Evolutionary conservation across 2,888 invertebrate genomes (phyloP).

Genomic region (Panopea generosa): DNA sequence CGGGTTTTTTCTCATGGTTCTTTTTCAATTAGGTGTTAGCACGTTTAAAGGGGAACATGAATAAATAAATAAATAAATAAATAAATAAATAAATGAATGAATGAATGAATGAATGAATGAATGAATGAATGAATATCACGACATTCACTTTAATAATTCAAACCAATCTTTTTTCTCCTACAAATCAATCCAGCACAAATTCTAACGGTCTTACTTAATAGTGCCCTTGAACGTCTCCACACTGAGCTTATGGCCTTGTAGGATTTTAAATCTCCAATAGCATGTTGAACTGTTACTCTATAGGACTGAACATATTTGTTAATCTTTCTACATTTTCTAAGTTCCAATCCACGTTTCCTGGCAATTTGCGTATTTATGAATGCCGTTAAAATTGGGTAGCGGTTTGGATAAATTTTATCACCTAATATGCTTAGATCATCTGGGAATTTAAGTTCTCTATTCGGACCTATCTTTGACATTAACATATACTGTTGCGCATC

Average conservation of each 20-base stretch:
- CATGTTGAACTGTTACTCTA: slow-evolving; percentile 26
- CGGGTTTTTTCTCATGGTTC: too few species aligned
- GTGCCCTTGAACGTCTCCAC: slow-evolving; percentile 6
- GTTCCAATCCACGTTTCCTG: not conserved
- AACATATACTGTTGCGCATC: slow-evolving; percentile 20
- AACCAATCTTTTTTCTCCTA: slow-evolving; percentile 4
- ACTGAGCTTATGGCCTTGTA: slow-evolving; percentile 8
- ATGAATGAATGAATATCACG: too few species aligned
- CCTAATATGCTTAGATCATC: not conserved
- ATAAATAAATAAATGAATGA: too few species aligned
- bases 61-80: too few species aligned
- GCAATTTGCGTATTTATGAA: slow-evolving; percentile 13
- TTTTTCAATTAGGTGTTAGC: too few species aligned
- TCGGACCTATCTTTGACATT: slow-evolving; percentile 4
- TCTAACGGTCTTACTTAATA: not conserved
- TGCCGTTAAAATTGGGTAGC: slow-evolving; percentile 15
- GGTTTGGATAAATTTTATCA: slow-evolving; percentile 30
- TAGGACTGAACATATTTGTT: slow-evolving; percentile 4
- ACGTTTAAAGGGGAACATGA: too few species aligned
- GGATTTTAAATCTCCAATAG: slow-evolving; percentile 22
- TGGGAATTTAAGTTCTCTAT: slow-evolving; percentile 11
- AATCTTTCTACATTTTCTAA: not conserved
- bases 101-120: too few species aligned
- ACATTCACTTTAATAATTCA: too few species aligned
- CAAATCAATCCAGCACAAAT: slow-evolving; percentile 4